Percentiles rank a stretch among this genome's conserved stretches.
Evolutionary conservation across 64 coral and sea anemone genomes (phyloP).

Genomic region (Anthopleura sola): DNA sequence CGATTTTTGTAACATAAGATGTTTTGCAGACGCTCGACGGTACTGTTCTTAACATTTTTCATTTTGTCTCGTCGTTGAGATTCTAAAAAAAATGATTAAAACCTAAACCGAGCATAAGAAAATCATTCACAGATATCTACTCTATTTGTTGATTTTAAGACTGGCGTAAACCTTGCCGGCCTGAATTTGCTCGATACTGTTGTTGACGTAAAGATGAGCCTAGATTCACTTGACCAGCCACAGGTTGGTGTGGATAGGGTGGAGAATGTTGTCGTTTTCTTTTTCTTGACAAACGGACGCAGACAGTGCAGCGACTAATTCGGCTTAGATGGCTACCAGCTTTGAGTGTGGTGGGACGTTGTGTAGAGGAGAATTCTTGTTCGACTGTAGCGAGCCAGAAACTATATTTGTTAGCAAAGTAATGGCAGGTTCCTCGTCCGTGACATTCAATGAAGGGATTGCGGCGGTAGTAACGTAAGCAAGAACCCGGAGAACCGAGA

Average conservation of each 20-base stretch:
- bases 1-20: not conserved
- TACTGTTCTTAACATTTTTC: not conserved
- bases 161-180: not conserved
- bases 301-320: slow-evolving; percentile 68
- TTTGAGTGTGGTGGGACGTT: slow-evolving; percentile 77
- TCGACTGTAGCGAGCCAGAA: slow-evolving; percentile 94
- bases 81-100: not conserved
- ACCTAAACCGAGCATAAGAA: slow-evolving; percentile 3
- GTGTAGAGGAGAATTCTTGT: slow-evolving; percentile 46
- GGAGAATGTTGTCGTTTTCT: not conserved
- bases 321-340: slow-evolving; percentile 50
- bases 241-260: not conserved
- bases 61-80: not conserved
- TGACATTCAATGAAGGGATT: slow-evolving; percentile 99
- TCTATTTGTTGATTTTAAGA: not conserved
- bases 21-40: not conserved
- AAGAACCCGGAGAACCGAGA: slow-evolving; percentile 86
- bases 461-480: slow-evolving; percentile 63
- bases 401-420: slow-evolving; percentile 89
- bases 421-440: slow-evolving; percentile 95
- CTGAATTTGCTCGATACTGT: not conserved
- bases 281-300: slow-evolving; percentile 12
- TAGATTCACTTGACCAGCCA: not conserved
- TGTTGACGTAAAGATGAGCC: not conserved
- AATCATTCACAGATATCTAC: not conserved